phyloP scores from a whole-genome alignment of 2,888 invertebrate genomes.

The Congeria kusceri region DNA sequence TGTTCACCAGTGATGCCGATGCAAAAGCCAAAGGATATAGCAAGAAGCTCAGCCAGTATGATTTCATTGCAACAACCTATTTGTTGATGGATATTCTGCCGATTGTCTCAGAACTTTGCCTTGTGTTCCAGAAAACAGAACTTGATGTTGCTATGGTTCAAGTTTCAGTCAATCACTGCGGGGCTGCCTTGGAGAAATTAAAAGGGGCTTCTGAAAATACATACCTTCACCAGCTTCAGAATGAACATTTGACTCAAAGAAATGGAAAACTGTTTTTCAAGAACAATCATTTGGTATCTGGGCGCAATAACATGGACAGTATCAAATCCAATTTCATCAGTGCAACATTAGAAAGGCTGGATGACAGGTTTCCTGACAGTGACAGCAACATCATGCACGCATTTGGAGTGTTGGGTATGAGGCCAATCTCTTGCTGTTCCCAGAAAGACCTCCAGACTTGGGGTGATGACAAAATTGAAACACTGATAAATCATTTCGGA shows the following conservation, averaged over 20 bases:
- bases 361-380: conserved; percentile 36
- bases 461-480: conserved; percentile 21
- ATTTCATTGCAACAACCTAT: conserved; percentile 26
- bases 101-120: conserved; percentile 20
- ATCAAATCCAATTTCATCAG: conserved; percentile 30
- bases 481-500: conserved; percentile 13
- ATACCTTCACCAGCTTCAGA: conserved; percentile 10
- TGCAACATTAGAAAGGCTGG: conserved; percentile 22
- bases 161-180: conserved; percentile 21
- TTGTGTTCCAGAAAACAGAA: conserved; percentile 24
- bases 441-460: conserved; percentile 6
- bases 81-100: conserved; percentile 33
- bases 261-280: conserved; percentile 23
- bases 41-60: conserved; percentile 26
- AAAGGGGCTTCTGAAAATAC: neutral
- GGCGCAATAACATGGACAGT: conserved; percentile 19
- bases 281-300: conserved; percentile 19
- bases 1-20: conserved; percentile 6
- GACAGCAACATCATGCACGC: conserved; percentile 33
- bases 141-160: conserved; percentile 25
- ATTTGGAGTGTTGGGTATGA: conserved; percentile 25
- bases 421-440: conserved; percentile 26
- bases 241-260: conserved; percentile 9
- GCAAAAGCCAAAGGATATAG: conserved; percentile 22
- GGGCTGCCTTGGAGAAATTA: neutral